Conservation (phyloP, 2,888 invertebrate genomes). For the Rhagonycha lutea region DNA sequence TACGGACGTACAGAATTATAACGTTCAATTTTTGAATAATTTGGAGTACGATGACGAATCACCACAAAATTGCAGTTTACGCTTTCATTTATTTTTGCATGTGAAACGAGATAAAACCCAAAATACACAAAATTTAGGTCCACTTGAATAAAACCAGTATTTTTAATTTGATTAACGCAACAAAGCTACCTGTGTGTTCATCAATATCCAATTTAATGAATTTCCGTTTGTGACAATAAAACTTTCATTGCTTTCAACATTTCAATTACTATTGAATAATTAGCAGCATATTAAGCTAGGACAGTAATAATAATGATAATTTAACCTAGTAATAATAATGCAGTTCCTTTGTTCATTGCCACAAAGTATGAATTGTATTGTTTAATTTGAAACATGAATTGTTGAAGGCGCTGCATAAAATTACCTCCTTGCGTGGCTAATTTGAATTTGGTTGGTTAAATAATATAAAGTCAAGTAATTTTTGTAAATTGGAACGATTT, state of each 20-base stretch:
- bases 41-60: too few species aligned
- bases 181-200: not conserved
- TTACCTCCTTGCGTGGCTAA: slow-evolving; percentile 4
- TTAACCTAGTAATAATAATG: not conserved
- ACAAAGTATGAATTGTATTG: not conserved
- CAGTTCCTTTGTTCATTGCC: not conserved
- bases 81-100: too few species aligned
- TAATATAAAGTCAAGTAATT: slow-evolving; percentile 4
- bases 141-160: not conserved
- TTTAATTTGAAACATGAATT: not conserved
- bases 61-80: too few species aligned
- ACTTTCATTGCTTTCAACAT: not conserved
- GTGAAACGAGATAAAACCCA: too few species aligned
- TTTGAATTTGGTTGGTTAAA: slow-evolving; percentile 11
- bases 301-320: not conserved
- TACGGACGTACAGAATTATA: too few species aligned
- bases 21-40: too few species aligned
- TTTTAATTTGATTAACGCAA: not conserved
- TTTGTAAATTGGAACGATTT: slow-evolving; percentile 4
- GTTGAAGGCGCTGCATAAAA: not conserved
- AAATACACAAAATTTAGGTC: not conserved
- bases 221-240: not conserved
- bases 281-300: not conserved
- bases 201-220: not conserved
- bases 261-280: not conserved